Evolutionary conservation across 2,113 vertebrate species (phyloP), one percentile per base, ranked within the genome.

Genomic region (Morone chrysops): DNA sequence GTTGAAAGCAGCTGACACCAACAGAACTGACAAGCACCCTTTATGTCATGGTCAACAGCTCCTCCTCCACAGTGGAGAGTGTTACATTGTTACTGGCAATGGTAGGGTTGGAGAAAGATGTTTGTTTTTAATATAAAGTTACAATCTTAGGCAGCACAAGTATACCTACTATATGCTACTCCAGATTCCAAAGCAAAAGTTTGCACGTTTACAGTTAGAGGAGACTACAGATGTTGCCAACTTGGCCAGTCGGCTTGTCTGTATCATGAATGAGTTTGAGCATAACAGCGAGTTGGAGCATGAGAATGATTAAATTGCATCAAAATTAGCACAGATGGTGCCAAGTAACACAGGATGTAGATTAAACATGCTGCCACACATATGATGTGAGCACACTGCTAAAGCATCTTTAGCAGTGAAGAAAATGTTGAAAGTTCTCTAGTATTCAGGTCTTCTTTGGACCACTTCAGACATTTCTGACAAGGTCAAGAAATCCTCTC

Each of bases 1-100:
- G 22, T 11, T 51, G 69, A 70, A 79, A 70, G 67, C 67, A 62
- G 54, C 25, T 40, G 25, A 69, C 67, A 68, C 12, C 13, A 36
- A 17, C 59, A 36, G 16, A 31, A 25, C 22, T 57, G 22, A 57
- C 9, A 22, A 9, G 31, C 48, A 50, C 13, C 48, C 14, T 14
- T 53, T 57, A 11, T 14, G 22, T 61, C 59, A 61, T 18, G 1
- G 59, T 36, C 14, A 61, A 18, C n/a, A 61, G 16, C 10, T 62
- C 36, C 38, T 36, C 31, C 59, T 20, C 60, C 60, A 60, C 14
- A 60, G 57, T 31, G 57, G 57, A 60, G 12, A 6, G 31, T n/a
- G n/a, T 11, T 56, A 56, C 9, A 61, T 8, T 40, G 59, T 61
- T 62, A 16, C 36, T 38, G 18, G 59, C 16, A 61, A 31, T 17